phyloP scores from a whole-genome alignment of 2,888 invertebrate genomes.

The Euphydryas editha region DNA sequence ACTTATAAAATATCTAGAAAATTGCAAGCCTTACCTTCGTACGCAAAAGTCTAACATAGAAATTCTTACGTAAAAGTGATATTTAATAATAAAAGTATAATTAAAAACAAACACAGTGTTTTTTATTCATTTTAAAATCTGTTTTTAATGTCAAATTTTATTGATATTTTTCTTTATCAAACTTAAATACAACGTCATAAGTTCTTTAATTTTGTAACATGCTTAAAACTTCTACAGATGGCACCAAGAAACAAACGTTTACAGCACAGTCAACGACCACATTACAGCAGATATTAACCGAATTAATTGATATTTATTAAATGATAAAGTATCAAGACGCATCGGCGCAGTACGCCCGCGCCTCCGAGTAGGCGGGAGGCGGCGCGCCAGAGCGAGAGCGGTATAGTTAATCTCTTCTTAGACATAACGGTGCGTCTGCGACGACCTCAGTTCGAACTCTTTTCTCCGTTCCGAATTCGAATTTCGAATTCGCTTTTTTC shows the following conservation, averaged over 20 bases:
- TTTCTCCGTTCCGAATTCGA: conserved; percentile 58
- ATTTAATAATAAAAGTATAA: no score
- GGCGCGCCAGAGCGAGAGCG: conserved; percentile 61
- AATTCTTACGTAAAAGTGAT: no score
- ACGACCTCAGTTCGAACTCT: conserved; percentile 61
- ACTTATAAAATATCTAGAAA: no score
- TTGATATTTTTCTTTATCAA: no score
- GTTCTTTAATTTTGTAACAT: no score
- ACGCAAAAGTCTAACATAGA: no score
- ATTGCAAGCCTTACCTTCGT: no score
- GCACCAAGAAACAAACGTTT: background rate
- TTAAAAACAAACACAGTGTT: no score
- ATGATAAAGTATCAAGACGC: conserved; percentile 64
- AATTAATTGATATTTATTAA: conserved; percentile 12
- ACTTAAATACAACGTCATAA: no score
- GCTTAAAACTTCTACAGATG: no score
- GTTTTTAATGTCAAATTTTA: no score
- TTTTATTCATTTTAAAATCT: no score
- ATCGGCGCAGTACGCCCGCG: conserved; percentile 52
- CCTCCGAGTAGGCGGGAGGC: conserved; percentile 68
- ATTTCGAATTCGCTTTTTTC: conserved; percentile 51
- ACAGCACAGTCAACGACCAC: background rate
- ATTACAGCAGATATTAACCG: background rate
- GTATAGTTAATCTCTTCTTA: conserved; percentile 42
- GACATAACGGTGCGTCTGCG: conserved; percentile 66